Evolutionary conservation across 2,797 vertebrate species (phyloP).

Genomic region (Leuciscus waleckii): DNA sequence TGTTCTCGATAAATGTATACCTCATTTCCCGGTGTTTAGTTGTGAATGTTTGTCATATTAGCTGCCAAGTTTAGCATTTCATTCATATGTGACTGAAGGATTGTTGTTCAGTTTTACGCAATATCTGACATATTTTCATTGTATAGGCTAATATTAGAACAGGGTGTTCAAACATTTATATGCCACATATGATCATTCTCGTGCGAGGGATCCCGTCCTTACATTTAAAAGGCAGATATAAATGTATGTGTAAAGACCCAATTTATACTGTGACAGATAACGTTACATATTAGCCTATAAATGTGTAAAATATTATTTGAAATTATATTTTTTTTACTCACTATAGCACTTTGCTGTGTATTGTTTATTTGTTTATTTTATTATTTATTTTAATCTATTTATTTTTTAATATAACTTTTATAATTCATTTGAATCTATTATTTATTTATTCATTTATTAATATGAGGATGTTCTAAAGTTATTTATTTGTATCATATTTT

Average conservation of each 20-base stretch:
- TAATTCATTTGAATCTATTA: too few species aligned
- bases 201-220: too few species aligned
- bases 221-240: neutral
- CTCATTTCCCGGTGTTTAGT: neutral
- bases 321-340: too few species aligned
- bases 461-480: too few species aligned
- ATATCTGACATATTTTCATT: neutral
- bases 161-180: neutral
- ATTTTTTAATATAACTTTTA: too few species aligned
- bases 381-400: too few species aligned
- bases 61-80: neutral
- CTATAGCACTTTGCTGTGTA: neutral
- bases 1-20: too few species aligned
- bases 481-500: too few species aligned
- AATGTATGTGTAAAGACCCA: neutral
- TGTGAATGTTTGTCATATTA: neutral
- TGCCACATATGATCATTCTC: neutral
- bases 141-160: neutral
- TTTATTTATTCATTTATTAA: too few species aligned
- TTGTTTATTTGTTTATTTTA: neutral
- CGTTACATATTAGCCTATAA: too few species aligned
- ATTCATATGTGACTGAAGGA: neutral
- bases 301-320: neutral
- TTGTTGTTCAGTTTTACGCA: neutral
- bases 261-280: neutral